phyloP scores from a whole-genome alignment of 2,888 invertebrate genomes.

The Bedellia somnulentella region DNA sequence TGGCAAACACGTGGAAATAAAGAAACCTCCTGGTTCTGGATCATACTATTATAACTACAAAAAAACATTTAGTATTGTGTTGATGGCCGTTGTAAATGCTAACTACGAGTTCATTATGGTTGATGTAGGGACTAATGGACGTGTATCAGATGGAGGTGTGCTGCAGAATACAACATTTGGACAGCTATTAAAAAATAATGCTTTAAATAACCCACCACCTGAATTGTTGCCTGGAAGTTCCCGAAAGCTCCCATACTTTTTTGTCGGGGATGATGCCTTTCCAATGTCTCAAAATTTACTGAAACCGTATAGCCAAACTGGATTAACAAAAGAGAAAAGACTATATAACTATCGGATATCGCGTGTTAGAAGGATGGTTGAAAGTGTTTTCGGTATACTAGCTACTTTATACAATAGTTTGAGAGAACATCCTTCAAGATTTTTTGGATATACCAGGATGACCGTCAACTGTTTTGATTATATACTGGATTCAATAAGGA shows the following conservation, averaged over 20 bases:
- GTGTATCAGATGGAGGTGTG: constrained; percentile 8
- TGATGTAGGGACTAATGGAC: constrained; percentile 12
- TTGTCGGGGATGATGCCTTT: constrained; percentile 5
- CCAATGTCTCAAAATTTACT: constrained; percentile 1
- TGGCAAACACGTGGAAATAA: constrained; percentile 15
- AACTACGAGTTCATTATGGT: constrained; percentile 11
- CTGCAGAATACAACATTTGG: constrained; percentile 8
- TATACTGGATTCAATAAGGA: constrained; percentile 14
- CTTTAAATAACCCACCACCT: constrained; percentile 4
- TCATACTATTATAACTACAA: constrained; percentile 15
- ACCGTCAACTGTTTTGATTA: constrained; percentile 12
- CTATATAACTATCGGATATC: constrained; percentile 10
- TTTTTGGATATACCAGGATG: constrained; percentile 13
- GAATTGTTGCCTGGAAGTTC: constrained; percentile 1
- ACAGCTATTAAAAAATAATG: constrained; percentile 4
- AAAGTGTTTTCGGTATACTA: constrained; percentile 8
- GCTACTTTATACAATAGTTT: constrained; percentile 13
- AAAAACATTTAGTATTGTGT: constrained; percentile 12
- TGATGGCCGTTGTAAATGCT: constrained; percentile 14
- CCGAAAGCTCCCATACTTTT: constrained; percentile 4
- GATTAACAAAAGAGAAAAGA: constrained; percentile 6
- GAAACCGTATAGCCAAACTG: constrained; percentile 5
- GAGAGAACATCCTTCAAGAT: constrained; percentile 13
- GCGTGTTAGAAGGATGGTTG: constrained; percentile 9
- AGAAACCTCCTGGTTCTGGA: constrained; percentile 11